phyloP scores from a whole-genome alignment of 2,113 vertebrate genomes.

The Spea bombifrons region DNA sequence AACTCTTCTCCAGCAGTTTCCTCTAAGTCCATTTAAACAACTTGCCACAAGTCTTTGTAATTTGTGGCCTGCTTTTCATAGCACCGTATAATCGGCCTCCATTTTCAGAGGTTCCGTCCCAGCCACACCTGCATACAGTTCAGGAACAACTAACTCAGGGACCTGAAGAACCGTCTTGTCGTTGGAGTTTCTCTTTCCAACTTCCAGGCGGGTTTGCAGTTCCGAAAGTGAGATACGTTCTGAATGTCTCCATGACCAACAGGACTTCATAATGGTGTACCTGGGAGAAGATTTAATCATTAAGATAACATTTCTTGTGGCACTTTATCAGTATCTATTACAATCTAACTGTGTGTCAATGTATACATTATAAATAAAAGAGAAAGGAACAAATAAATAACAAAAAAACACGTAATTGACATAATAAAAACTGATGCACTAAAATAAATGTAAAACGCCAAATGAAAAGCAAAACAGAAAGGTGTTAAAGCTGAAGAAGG shows the following conservation, averaged over 20 bases:
- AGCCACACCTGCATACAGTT: slow-evolving; percentile 62
- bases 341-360: no score
- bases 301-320: no score
- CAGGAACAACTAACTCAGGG: slow-evolving; percentile 66
- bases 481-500: no score
- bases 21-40: no score
- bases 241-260: slow-evolving; percentile 81
- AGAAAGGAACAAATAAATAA: no score
- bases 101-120: slow-evolving; percentile 56
- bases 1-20: no score
- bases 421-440: no score
- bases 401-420: no score
- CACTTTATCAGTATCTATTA: no score
- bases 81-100: slow-evolving; percentile 55
- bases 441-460: background rate
- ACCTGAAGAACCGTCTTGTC: slow-evolving; percentile 75
- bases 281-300: slow-evolving; percentile 57
- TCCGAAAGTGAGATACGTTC: slow-evolving; percentile 68
- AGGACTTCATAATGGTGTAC: slow-evolving; percentile 79
- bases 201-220: slow-evolving; percentile 64
- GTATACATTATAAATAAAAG: no score
- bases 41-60: background rate
- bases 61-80: slow-evolving; percentile 48
- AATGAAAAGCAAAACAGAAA: background rate
- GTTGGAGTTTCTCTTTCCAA: slow-evolving; percentile 69